Conservation (phyloP, 1,140 invertebrate species). For the Drosophila navojoa region DNA sequence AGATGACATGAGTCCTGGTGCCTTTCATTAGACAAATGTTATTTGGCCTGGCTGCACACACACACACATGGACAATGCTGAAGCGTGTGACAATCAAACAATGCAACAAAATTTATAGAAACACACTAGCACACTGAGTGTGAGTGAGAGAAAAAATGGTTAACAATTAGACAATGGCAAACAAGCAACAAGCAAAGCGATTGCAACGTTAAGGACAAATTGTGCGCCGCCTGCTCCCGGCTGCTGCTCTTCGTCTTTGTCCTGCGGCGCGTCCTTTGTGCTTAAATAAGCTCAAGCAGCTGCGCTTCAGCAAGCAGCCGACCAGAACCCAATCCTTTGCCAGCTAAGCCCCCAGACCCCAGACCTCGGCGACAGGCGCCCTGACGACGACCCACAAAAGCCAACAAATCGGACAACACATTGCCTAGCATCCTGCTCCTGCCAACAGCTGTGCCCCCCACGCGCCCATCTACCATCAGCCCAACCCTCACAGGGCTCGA, state of each 20-base stretch:
- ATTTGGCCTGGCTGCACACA: conserved; percentile 50
- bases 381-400: conserved; percentile 46
- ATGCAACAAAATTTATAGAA: conserved; percentile 49
- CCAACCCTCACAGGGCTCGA: too few relatives aligned
- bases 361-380: neutral
- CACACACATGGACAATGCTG: conserved; percentile 42
- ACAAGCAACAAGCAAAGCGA: conserved; percentile 67
- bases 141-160: conserved; percentile 54
- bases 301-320: conserved; percentile 28
- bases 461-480: too few relatives aligned
- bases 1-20: conserved; percentile 12
- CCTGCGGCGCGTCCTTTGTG: conserved; percentile 18
- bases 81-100: conserved; percentile 65
- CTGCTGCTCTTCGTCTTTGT: conserved; percentile 41
- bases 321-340: conserved; percentile 2
- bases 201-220: conserved; percentile 69
- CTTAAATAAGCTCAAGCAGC: conserved; percentile 66
- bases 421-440: conserved; percentile 25
- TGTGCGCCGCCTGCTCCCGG: conserved; percentile 52
- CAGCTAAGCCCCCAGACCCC: neutral
- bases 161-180: conserved; percentile 75
- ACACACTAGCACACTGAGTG: conserved; percentile 10
- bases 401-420: conserved; percentile 76
- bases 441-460: too few relatives aligned
- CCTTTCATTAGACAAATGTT: conserved; percentile 74